These are phyloP conservation scores for Perccottus glenii DNA, from an alignment of 2,113 vertebrate species.

Conservation along the genomic window DNA sequence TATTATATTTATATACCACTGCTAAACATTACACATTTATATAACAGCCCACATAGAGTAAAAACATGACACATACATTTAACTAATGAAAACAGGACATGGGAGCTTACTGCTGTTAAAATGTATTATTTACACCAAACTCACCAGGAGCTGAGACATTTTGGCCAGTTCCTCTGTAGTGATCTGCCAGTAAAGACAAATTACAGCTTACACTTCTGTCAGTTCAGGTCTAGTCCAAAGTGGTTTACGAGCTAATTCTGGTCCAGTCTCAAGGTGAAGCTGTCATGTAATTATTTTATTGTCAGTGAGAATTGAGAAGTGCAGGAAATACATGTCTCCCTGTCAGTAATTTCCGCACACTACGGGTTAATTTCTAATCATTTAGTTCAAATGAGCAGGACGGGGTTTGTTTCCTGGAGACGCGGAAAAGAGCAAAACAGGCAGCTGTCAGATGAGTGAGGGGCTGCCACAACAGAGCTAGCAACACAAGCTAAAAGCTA, in stretches of 20 bases:
- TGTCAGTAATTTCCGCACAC: neutral
- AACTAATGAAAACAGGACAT: too few species aligned
- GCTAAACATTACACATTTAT: neutral
- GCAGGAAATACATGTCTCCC: neutral
- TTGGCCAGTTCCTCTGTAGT: neutral
- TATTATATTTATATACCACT: neutral
- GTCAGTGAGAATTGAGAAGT: neutral
- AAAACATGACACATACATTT: too few species aligned
- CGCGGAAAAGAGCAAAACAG: too few species aligned
- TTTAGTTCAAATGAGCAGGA: neutral
- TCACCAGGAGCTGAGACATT: too few species aligned
- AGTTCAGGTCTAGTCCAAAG: conserved; percentile 40
- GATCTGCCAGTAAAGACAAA: neutral
- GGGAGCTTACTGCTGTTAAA: too few species aligned
- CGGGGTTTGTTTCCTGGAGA: neutral
- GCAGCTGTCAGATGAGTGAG: conserved; percentile 14
- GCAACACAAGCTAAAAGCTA: conserved; percentile 56
- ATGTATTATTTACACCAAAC: too few species aligned
- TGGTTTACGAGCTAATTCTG: conserved; percentile 29
- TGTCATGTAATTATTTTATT: conserved; percentile 44
- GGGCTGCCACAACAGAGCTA: conserved; percentile 37
- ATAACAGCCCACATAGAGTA: neutral
- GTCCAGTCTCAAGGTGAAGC: conserved; percentile 35
- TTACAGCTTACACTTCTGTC: conserved; percentile 21
- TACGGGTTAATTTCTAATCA: neutral